phyloP scores from a whole-genome alignment of 2,113 vertebrate genomes.

The Nanorana parkeri region DNA sequence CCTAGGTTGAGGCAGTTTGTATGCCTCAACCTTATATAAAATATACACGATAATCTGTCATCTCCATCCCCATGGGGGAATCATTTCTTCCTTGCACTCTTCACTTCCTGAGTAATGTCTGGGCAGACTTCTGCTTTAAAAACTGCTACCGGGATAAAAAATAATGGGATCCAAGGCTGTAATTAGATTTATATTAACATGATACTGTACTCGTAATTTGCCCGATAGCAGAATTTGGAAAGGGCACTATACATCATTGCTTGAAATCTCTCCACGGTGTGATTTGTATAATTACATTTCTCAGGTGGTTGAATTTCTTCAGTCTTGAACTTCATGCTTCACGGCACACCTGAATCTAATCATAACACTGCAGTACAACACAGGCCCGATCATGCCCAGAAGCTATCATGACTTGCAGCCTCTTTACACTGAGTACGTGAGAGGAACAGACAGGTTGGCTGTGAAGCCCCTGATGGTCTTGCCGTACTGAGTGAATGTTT shows the following conservation, averaged over 20 bases:
- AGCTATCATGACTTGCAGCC: conserved; percentile 42
- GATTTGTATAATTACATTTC: conserved; percentile 54
- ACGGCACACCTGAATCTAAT: conserved; percentile 44
- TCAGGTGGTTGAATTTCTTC: conserved; percentile 46
- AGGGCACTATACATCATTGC: conserved; percentile 31
- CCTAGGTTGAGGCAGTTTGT: not conserved
- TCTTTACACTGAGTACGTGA: conserved; percentile 23
- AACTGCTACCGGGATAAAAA: not conserved
- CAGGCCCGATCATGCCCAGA: conserved; percentile 40
- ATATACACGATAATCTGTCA: not conserved
- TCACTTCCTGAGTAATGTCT: too few species aligned
- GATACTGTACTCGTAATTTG: conserved; percentile 34
- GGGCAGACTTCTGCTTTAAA: not conserved
- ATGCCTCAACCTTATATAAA: too few species aligned
- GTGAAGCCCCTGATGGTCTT: conserved; percentile 15
- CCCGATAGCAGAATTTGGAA: conserved; percentile 34
- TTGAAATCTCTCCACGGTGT: conserved; percentile 24
- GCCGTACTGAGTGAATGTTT: not conserved
- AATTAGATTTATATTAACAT: conserved; percentile 30
- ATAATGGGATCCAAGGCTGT: conserved; percentile 14
- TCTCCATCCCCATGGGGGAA: not conserved
- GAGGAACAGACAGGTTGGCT: conserved; percentile 45
- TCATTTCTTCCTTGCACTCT: too few species aligned
- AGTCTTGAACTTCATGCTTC: conserved; percentile 44
- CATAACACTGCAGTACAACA: conserved; percentile 37